Percentiles rank a stretch among this genome's conserved stretches.
phyloP scores from a whole-genome alignment of 2,113 vertebrate genomes.

The Delphinapterus leucas region DNA sequence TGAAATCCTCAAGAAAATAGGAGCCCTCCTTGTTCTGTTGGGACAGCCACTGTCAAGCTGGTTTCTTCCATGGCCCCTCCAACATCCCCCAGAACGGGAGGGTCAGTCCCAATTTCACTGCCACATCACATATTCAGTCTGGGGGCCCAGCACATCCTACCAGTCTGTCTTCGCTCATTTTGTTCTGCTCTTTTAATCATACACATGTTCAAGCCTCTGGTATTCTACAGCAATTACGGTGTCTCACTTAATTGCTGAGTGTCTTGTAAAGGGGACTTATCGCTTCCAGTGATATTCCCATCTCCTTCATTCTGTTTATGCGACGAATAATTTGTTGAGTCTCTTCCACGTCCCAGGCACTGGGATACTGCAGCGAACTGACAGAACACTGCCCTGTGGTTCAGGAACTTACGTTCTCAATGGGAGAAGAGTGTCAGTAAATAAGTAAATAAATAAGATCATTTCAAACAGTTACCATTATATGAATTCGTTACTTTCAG shows the following conservation, averaged over 20 bases:
- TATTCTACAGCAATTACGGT: neutral
- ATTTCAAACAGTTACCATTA: neutral
- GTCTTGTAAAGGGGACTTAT: neutral
- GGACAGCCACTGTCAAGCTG: neutral
- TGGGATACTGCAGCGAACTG: neutral
- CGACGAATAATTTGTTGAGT: neutral
- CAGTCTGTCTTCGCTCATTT: neutral
- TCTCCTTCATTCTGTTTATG: neutral
- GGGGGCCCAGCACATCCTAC: neutral
- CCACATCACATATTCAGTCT: neutral
- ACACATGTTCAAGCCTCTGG: neutral
- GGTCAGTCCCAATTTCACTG: neutral
- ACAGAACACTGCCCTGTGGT: neutral
- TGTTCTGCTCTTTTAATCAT: neutral
- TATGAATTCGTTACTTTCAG: neutral
- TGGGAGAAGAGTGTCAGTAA: neutral
- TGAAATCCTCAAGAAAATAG: neutral
- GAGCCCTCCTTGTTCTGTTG: neutral
- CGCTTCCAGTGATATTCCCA: neutral
- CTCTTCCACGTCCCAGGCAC: neutral
- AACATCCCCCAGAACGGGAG: neutral
- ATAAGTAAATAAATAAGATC: neutral
- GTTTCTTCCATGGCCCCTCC: neutral
- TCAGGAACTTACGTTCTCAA: neutral
- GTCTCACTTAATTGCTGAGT: neutral